A percentile compares a stretch with the other conserved stretches of the same genome.
Evolutionary conservation across 2,797 vertebrate species (phyloP).

Genomic region (Gadopsis marmoratus): DNA sequence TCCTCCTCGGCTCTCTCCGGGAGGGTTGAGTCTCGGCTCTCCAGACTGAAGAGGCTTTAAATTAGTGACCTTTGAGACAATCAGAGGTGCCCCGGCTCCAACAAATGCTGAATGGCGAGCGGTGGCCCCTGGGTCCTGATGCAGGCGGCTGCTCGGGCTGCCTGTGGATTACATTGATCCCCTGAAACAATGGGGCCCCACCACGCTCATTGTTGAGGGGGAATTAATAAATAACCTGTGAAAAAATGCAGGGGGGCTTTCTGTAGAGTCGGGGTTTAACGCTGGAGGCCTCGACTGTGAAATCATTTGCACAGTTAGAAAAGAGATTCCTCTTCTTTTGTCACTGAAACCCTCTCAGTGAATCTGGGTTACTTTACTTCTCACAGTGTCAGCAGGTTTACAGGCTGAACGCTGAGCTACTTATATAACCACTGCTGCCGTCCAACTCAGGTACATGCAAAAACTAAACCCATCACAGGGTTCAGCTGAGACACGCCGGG

Average conservation of each 20-base stretch:
- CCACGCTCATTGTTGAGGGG: slow-evolving; percentile 47
- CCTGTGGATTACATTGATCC: slow-evolving; percentile 80
- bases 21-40: slow-evolving; percentile 46
- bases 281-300: slow-evolving; percentile 1
- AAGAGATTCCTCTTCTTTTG: background rate
- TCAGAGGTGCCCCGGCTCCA: slow-evolving; percentile 61
- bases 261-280: slow-evolving; percentile 9
- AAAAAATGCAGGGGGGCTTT: slow-evolving; percentile 35
- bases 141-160: slow-evolving; percentile 43
- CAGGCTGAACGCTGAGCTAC: background rate
- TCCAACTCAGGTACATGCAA: background rate
- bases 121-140: slow-evolving; percentile 48
- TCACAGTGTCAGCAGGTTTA: slow-evolving; percentile 16
- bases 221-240: slow-evolving; percentile 69
- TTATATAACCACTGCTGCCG: background rate
- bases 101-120: slow-evolving; percentile 58
- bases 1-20: slow-evolving; percentile 31
- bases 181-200: slow-evolving; percentile 73
- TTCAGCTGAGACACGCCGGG: background rate
- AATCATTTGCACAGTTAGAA: slow-evolving; percentile 25
- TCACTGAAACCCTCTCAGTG: background rate
- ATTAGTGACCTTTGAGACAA: slow-evolving; percentile 81
- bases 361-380: slow-evolving; percentile 31
- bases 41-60: slow-evolving; percentile 50
- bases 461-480: background rate